A percentile compares a stretch with the other conserved stretches of the same genome.
phyloP scores from a whole-genome alignment of 2,113 vertebrate species.

The Psilopsiagon aurifrons region DNA sequence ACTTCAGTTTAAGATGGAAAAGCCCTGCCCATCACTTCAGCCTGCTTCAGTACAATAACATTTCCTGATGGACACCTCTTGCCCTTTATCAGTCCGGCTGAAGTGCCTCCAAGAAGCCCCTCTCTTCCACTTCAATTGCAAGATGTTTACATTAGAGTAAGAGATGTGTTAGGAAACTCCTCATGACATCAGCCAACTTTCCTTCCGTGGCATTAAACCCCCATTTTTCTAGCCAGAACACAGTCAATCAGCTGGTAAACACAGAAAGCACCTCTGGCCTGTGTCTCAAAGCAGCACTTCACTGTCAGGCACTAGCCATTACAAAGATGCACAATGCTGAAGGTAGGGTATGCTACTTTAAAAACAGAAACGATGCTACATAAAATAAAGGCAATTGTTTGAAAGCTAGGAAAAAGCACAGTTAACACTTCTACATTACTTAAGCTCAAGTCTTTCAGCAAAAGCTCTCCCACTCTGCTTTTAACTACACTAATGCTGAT shows the following conservation, averaged over 20 bases:
- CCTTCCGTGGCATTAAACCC: not conserved
- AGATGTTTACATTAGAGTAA: accelerated
- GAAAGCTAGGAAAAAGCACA: not conserved
- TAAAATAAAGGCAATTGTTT: not conserved
- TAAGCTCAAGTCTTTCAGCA: not conserved
- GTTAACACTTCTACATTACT: not conserved
- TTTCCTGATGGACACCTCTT: not conserved
- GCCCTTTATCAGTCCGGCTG: not conserved
- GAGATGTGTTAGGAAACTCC: not conserved
- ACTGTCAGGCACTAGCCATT: not conserved
- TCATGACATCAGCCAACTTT: not conserved
- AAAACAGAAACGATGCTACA: not conserved
- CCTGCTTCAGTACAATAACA: not conserved
- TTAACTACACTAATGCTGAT: not conserved
- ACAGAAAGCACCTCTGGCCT: not conserved
- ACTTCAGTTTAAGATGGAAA: not conserved
- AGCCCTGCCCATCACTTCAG: not conserved
- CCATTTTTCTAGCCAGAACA: not conserved
- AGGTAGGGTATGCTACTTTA: not conserved
- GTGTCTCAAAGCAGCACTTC: not conserved
- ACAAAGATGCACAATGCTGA: not conserved
- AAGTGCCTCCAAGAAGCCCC: not conserved
- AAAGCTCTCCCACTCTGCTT: not conserved
- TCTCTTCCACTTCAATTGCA: not conserved
- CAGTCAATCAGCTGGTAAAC: not conserved